phyloP scores from a whole-genome alignment of 2,888 invertebrate species.

The Xanthia icteritia region DNA sequence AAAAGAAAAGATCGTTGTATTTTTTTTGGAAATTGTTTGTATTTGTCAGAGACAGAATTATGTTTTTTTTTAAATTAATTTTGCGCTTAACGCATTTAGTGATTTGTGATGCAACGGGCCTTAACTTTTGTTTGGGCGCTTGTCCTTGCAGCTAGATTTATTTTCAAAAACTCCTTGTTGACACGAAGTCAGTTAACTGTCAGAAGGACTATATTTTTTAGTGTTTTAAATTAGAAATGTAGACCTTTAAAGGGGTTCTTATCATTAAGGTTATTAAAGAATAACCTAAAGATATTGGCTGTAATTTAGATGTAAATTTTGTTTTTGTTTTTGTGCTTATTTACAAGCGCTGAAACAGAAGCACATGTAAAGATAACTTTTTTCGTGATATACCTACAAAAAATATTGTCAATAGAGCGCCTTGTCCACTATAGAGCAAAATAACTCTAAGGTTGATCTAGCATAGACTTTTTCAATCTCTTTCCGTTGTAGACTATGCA shows the following conservation, averaged over 20 bases:
- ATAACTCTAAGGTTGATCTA: not conserved
- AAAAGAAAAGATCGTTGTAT: not conserved
- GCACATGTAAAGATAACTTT: not conserved
- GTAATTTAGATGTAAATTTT: conserved; percentile 6
- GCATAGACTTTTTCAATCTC: not conserved
- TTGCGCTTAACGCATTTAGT: not conserved
- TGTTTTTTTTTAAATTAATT: not conserved
- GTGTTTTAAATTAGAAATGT: conserved; percentile 9
- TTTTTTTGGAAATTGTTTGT: not conserved
- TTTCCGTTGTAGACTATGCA: not conserved
- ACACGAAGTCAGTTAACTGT: not conserved
- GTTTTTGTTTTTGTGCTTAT: not conserved
- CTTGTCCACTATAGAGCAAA: not conserved
- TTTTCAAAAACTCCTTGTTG: not conserved
- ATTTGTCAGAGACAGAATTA: not conserved
- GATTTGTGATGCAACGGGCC: too few relatives aligned
- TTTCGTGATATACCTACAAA: not conserved
- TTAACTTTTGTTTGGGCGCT: conserved; percentile 2
- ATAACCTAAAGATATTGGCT: conserved; percentile 20
- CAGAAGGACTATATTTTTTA: conserved; percentile 1
- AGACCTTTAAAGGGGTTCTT: not conserved
- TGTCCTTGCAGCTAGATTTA: not conserved
- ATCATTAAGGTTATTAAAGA: not conserved
- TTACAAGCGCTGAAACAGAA: conserved; percentile 16
- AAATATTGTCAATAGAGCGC: too few relatives aligned